Base-by-base conservation (phyloP, 2,113 vertebrate species). In the Nothoprocta perdicaria region DNA sequence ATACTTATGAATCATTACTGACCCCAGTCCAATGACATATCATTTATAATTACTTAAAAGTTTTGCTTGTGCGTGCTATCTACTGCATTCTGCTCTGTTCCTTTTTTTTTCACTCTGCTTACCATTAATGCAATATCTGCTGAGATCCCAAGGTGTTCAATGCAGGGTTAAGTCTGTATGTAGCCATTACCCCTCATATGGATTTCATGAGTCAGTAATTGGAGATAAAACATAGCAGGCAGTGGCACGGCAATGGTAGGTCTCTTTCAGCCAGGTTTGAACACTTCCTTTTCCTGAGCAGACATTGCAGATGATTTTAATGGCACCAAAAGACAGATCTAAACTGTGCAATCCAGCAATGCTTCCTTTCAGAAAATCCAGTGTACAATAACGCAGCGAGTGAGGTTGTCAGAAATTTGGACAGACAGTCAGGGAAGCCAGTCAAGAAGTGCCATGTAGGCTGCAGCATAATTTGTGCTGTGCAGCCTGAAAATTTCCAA, bases 41-140 rank as follows among this genome's bases (percentile, higher is more conserved):
- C 58, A 23, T 11, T 43, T 43, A 10, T 45, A 43, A 52, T 21
- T 5, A 15, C 14, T 17, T 38, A n/a, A 17, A 69, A 6, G 1
- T 61, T 88, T 71, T 45, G 71, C 13, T 31, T 43, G 6, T 18
- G 22, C 22, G 1, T 24, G 9, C 29, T 76, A 4, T 45, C 9
- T 15, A 12, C 43, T 53, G 31, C 24, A 19, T 29, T 53, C 2
- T 61, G 9, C 19, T 60, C 23, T n/a, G 1, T 60, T 78, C 53
- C 5, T 61, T 76, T 72, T 55, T 55, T 10, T 57, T 75, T 22
- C 19, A 69, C 8, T 63, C 22, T 12, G 58, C 9, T 48, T 57
- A 29, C 14, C 8, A 7, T 43, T 33, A 29, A 5, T 1, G 14
- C 3, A 3, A 23, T 3, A 6, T 0, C 3, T 27, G 10, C 16